Evolutionary conservation across 2,113 vertebrate species (phyloP), one percentile per base, ranked within the genome.

Genomic region (Heteronetta atricapilla): DNA sequence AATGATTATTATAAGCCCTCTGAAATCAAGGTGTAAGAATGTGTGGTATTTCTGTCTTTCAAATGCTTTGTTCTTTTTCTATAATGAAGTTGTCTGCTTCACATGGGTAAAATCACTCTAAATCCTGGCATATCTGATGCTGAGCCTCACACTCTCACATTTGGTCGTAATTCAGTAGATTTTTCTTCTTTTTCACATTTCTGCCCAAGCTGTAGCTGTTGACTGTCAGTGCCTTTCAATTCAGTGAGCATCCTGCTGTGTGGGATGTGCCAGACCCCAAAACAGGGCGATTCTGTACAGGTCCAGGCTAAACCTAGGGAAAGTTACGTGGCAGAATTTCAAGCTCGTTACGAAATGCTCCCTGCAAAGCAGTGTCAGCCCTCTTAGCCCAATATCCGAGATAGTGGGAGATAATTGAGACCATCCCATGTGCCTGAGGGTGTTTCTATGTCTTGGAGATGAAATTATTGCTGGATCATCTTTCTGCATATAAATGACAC

Each of bases 361-460:
- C 50, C 25, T 75, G 36, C 81, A 78, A 68, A 91, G 81, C 67
- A 82, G 20, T 11, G 52, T 60, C 86, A 58, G 38, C 42, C 22
- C 40, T 73, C 93, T 83, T 36, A 34, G 92, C 25, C 85, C 88
- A 88, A 81, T 90, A 93, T 95, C 95, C 23, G 42, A 90, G 89
- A 31, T 20, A 94, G 82, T 4, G 31, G 77, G 77, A 82, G 67
- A 50, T 95, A 97, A 97, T 94, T 97, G 91, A 95, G 92, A 93
- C 92, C 93, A 95, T 94, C 80, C 91, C 55, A 1, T 56, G 40
- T 58, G 91, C 95, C 85, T 0, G 3, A 75, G 91, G 96, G 69
- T 18, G 3, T 82, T 95, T 92, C 82, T 89, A 64, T 68, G 31
- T 81, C 69, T 86, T 46, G 1, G 66, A 68, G 87, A 68, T 89